phyloP scores from a whole-genome alignment of 2,888 invertebrate species.

The Hybos culiciformis region DNA sequence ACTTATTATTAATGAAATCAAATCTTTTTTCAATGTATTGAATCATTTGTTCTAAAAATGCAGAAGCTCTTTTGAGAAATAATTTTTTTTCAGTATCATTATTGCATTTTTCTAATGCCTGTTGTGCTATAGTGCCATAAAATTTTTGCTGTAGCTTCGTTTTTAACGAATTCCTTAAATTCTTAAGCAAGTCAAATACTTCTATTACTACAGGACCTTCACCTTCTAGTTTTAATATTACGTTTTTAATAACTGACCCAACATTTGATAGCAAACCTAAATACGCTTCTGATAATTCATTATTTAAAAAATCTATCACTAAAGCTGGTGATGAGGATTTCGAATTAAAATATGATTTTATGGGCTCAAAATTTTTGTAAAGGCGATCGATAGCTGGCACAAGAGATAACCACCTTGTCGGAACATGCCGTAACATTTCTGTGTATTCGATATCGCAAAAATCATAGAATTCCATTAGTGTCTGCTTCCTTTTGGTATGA shows the following conservation, averaged over 20 bases:
- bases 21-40: constrained; percentile 1
- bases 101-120: constrained; percentile 1
- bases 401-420: not conserved
- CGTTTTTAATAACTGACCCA: constrained; percentile 3
- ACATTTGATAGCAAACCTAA: not conserved
- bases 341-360: constrained; percentile 2
- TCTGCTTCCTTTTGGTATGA: constrained; percentile 3
- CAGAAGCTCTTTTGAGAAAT: constrained; percentile 1
- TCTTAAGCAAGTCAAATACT: constrained; percentile 2
- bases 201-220: constrained; percentile 5
- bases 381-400: not conserved
- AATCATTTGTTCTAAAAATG: constrained; percentile 1
- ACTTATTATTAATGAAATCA: not conserved
- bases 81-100: constrained; percentile 1
- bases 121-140: constrained; percentile 1
- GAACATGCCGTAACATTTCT: constrained; percentile 1
- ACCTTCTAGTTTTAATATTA: constrained; percentile 6
- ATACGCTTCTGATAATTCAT: constrained; percentile 7
- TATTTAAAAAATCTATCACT: constrained; percentile 6
- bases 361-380: not conserved
- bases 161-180: constrained; percentile 4
- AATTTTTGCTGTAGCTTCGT: not conserved
- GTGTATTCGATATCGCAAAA: constrained; percentile 1
- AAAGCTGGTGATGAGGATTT: constrained; percentile 2
- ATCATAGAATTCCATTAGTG: constrained; percentile 2